Conservation (phyloP, 2,888 invertebrate species). For the Leucoptera coffeella region DNA sequence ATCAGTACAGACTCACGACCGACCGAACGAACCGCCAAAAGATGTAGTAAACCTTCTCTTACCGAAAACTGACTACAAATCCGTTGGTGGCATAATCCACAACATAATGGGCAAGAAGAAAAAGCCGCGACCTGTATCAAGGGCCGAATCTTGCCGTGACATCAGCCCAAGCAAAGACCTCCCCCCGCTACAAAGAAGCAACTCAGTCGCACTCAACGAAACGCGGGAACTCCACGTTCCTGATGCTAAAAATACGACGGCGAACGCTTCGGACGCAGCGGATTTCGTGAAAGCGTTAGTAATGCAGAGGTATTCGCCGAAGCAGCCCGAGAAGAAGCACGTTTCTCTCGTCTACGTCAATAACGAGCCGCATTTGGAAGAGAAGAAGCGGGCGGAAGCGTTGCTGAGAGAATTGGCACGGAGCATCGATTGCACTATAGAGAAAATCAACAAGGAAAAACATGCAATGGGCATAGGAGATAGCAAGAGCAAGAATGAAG, state of each 20-base stretch:
- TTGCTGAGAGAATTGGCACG: conserved; percentile 35
- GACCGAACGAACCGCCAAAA: conserved; percentile 20
- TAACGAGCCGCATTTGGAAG: conserved; percentile 24
- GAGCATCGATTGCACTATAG: conserved; percentile 37
- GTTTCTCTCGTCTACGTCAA: conserved; percentile 38
- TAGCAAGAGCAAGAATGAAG: conserved; percentile 12
- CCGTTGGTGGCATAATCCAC: conserved; percentile 32
- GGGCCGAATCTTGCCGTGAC: conserved; percentile 22
- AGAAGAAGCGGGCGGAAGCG: conserved; percentile 36
- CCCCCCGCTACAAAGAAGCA: conserved; percentile 16
- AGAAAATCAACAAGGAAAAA: conserved; percentile 22
- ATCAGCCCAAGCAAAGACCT: conserved; percentile 22
- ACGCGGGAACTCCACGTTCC: conserved; percentile 13
- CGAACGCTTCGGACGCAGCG: conserved; percentile 18
- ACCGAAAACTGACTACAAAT: conserved; percentile 32
- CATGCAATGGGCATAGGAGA: conserved; percentile 26
- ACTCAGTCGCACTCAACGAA: conserved; percentile 10
- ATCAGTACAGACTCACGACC: conserved; percentile 22
- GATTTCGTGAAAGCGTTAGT: conserved; percentile 39
- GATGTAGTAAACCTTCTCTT: conserved; percentile 43
- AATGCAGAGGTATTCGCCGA: conserved; percentile 33
- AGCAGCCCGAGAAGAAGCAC: conserved; percentile 24
- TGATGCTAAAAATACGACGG: conserved; percentile 27
- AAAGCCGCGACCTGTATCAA: conserved; percentile 16
- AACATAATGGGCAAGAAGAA: conserved; percentile 39